A percentile compares a stretch with the other conserved stretches of the same genome.
phyloP scores from a whole-genome alignment of 2,888 invertebrate genomes.

The Magallana nippona region DNA sequence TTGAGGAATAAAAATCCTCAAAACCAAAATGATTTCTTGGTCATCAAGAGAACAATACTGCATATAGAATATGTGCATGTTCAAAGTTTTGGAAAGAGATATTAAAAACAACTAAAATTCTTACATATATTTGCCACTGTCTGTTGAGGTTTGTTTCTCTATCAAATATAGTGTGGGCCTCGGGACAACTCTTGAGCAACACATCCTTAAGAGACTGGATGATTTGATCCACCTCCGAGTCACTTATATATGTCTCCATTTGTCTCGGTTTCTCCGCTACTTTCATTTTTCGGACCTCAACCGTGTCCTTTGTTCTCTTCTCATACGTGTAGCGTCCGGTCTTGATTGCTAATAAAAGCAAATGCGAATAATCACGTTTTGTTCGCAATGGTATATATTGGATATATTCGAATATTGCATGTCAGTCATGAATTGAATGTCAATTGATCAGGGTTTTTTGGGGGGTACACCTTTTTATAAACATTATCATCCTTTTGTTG shows the following conservation, averaged over 20 bases:
- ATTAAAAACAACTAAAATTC: background rate
- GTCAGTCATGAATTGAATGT: no score
- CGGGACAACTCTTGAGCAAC: conserved; percentile 2
- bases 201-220: conserved; percentile 14
- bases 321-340: conserved; percentile 77
- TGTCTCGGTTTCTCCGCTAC: background rate
- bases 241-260: background rate
- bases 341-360: conserved; percentile 73
- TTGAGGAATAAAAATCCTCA: no score
- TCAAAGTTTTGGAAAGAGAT: no score
- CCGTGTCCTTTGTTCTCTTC: conserved; percentile 75
- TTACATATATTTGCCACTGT: conserved; percentile 39
- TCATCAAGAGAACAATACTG: no score
- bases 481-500: no score
- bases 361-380: background rate
- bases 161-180: conserved; percentile 25
- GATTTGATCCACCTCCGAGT: conserved; percentile 31
- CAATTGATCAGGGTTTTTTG: no score
- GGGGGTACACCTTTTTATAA: no score
- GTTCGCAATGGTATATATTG: no score
- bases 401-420: no score
- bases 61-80: no score
- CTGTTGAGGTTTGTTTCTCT: conserved; percentile 23
- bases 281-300: conserved; percentile 74
- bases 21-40: no score